Percentiles rank a stretch among this genome's conserved stretches.
phyloP scores from a whole-genome alignment of 2,888 invertebrate genomes.

The Leptinotarsa haldemani region DNA sequence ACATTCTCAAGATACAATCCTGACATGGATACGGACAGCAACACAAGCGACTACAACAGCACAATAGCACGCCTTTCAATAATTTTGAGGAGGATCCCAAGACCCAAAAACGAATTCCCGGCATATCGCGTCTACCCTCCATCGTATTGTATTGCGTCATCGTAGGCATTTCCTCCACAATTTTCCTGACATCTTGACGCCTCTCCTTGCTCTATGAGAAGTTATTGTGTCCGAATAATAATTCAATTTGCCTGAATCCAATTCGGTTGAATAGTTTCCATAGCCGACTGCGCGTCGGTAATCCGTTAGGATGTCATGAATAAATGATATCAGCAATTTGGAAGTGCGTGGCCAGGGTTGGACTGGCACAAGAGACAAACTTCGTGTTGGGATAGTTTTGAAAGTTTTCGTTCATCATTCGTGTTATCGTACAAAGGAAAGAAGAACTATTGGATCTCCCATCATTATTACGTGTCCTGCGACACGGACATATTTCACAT shows the following conservation, averaged over 20 bases:
- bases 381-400: too few species aligned
- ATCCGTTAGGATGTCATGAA: conserved; percentile 23
- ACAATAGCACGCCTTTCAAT: conserved; percentile 3
- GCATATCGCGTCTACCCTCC: neutral
- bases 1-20: too few species aligned
- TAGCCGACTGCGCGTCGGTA: conserved; percentile 21
- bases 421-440: too few species aligned
- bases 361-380: neutral
- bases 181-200: conserved; percentile 24
- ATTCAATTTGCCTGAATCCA: conserved; percentile 27
- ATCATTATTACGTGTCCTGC: too few species aligned
- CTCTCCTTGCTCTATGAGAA: conserved; percentile 13
- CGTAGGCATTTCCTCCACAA: conserved; percentile 19
- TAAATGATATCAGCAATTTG: conserved; percentile 8
- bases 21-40: too few species aligned
- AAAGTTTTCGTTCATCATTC: too few species aligned
- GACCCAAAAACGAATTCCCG: neutral
- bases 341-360: conserved; percentile 1
- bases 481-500: too few species aligned
- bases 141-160: conserved; percentile 9
- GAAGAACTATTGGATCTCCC: too few species aligned
- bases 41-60: neutral
- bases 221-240: conserved; percentile 24
- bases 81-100: neutral
- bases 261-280: conserved; percentile 26